Evolutionary conservation across 2,888 invertebrate genomes (phyloP), one percentile per base, ranked within the genome.

Genomic region (Pammene fasciana): DNA sequence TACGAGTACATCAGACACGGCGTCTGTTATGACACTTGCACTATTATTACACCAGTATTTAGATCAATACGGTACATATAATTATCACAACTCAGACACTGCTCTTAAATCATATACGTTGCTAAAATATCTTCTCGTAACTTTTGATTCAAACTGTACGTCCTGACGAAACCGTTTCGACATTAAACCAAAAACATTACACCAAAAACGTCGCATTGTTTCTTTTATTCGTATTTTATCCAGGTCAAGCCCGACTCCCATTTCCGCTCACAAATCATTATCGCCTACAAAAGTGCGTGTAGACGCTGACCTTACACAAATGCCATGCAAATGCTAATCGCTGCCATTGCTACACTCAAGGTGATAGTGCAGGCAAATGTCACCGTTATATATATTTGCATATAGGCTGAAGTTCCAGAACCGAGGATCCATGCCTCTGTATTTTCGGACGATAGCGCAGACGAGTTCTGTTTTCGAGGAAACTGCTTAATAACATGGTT

Each of bases 291-390:
- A 68, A 71, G 65, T 68, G 71, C 72, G 57, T 67, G 62, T 59
- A 70, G 71, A 71, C 70, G 71, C 67, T 76, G 85, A 80, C 85
- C 86, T 85, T 88, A 81, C 73, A 76, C 73, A 89, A 90, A 90
- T 90, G 90, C 78, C 90, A 89, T 78, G 84, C 75, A 90, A 90
- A 90, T 90, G 90, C 89, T 90, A 90, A 90, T 89, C 77, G 86
- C 81, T 77, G 75, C 75, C 79, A 81, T 85, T 85, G 79, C 83
- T 83, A 82, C 85, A 83, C 86, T 82, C 79, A 79, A 84, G 85
- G 87, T 83, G 86, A 82, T 81, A 81, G 82, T 82, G 78, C 79
- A 79, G 75, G 78, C 74, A 79, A 78, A 78, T 81, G 70, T 65
- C 70, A 65, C 59, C 26, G 45, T 34, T 64, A 52, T 50, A 45